Evolutionary conservation across 2,113 vertebrate genomes (phyloP).

Genomic region (Heptranchias perlo): DNA sequence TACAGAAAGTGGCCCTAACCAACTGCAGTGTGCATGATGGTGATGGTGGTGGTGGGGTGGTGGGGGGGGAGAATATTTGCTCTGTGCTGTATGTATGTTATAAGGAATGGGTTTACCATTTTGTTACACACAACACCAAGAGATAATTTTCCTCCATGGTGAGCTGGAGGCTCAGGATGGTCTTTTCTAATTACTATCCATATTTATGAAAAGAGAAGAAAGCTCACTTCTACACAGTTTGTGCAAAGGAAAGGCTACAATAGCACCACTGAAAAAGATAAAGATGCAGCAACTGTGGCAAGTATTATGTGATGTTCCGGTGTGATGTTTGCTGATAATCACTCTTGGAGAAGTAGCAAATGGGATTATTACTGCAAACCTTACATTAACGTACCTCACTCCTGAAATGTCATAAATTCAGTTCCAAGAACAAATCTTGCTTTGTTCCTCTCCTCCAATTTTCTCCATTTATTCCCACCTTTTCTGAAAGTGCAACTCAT

Average conservation of each 20-base stretch:
- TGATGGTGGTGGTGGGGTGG: background rate
- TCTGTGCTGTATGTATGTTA: background rate
- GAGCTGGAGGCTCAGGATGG: background rate
- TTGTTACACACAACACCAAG: background rate
- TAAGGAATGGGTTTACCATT: background rate
- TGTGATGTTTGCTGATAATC: background rate
- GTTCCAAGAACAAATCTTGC: background rate
- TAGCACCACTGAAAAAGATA: background rate
- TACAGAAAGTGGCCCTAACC: background rate
- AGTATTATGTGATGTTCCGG: no score
- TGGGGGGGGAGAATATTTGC: background rate
- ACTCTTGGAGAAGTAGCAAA: background rate
- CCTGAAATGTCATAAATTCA: background rate
- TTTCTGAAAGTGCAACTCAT: no score
- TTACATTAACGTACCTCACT: background rate
- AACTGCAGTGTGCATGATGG: background rate
- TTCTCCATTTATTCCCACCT: background rate
- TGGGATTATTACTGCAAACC: background rate
- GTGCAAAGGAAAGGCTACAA: background rate
- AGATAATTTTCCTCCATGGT: no score
- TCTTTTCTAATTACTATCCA: background rate
- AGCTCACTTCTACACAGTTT: background rate
- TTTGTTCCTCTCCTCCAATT: background rate
- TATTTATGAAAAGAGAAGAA: background rate
- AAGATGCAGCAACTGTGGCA: background rate